Evolutionary conservation across 2,113 vertebrate species (phyloP), one percentile per base, ranked within the genome.

Genomic region (Cathartes aura): DNA sequence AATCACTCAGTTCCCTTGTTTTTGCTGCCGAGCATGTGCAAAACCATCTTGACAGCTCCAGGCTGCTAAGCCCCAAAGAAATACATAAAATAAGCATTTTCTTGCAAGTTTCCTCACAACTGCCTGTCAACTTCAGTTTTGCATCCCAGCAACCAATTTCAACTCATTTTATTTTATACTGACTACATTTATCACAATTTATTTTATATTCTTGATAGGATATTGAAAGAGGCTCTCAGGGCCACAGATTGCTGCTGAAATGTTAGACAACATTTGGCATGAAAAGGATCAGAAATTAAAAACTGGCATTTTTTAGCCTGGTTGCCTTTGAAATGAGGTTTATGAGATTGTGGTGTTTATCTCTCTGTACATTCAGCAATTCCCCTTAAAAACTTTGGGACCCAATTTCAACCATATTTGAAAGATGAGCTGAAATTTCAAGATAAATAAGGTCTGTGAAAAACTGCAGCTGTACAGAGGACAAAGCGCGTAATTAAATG

Each of bases 91-190:
- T 88, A 94, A 95, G 88, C 85, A 90, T 94, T 97, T 96, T 89
- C 92, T 82, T 96, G 90, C 96, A 96, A 93, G 90, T 92, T 94
- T 79, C 92, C 71, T 94, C 87, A 94, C 81, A 93, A 94, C 64
- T 96, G 96, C 94, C 91, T 95, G 89, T 97, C 95, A 96, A 68
- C 74, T 92, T 94, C 91, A 91, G 62, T 96, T 96, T 87, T 93
- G 95, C 91, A 96, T 94, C 96, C 95, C 94, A 94, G 97, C 96
- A 97, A 97, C 95, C 93, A 94, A 72, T 96, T 97, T 94, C 43
- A 64, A 93, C 73, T 95, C 15, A 82, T 90, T 97, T 96, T 89
- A 91, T 97, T 95, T 96, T 93, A 80, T 94, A 80, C 94, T 85
- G 89, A 82, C 81, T 97, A 76, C 73, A 66, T 97, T 95, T 96